Base-by-base conservation (phyloP, 2,797 vertebrate species). In the Coilia nasus region DNA sequence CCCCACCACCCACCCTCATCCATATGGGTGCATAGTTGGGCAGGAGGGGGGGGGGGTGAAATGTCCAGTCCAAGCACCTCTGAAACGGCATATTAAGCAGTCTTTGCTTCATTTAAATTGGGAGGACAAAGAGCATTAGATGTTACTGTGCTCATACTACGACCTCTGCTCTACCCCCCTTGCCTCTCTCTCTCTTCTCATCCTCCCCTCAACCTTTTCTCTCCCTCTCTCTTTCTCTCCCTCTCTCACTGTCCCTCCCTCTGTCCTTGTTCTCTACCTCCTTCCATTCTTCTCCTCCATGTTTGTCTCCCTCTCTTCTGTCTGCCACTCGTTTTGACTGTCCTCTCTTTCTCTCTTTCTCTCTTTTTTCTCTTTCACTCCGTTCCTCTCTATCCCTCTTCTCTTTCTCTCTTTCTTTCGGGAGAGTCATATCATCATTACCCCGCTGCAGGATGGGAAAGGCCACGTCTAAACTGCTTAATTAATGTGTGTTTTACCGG, bases 401-500 rank as follows among this genome's bases (percentile, higher is more conserved):
- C 7, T 64, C 25, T 35, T 9, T 71, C 31, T 75, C 67, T 75
- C 28, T 17, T 12, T 44, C 7, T 21, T 71, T 44, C 31, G 17
- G 23, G 71, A 21, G 96, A 97, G 97, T 98, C 97, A 98, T 96
- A 97, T 96, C 97, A 97, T 98, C 97, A 99, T 99, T 99, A 99
- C 97, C 98, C 98, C 98, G 98, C 97, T 97, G 97, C 98, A 97
- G 97, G 97, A 97, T 97, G 96, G 97, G 97, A 98, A 97, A 96
- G 96, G 96, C 96, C 95, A 96, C 97, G 97, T 97, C 96, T 94
- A 96, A 96, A 97, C 96, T 97, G 97, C 97, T 97, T 99, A 99
- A 99, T 99, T 98, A 98, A 98, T 97, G 98, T 97, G 96, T 98
- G 97, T 98, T 99, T 98, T 98, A n/a, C 97, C 96, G 96, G 96